Evolutionary conservation across 2,888 invertebrate species (phyloP), one percentile per base, ranked within the genome.

Genomic region (Heliconius aoede): DNA sequence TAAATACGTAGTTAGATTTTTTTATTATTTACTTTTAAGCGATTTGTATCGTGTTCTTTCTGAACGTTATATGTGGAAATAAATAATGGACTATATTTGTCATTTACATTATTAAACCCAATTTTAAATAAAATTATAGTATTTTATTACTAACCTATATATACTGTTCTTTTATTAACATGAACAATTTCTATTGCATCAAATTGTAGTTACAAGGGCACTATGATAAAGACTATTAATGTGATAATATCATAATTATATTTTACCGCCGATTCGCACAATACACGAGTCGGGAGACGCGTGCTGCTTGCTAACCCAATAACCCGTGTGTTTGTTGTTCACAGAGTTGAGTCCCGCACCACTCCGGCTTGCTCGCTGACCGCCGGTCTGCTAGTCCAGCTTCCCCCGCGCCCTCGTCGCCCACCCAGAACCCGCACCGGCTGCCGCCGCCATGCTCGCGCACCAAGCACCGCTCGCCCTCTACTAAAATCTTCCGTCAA

Each of bases 271-370:
- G 60, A 60, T 26, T 60, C 4, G 24, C 11, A 15, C 26, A 60
- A 15, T 15, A 60, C 60, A 26, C 60, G 26, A 60, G 60, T 60
- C 60, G 13, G 26, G 15, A 26, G 15, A 2, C 24, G 26, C 60
- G 90, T 89, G 89, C 88, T 83, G 94, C 93, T 93, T 92, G 89
- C 90, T 94, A 94, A 94, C 93, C 94, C 93, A 93, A 92, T 90
- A 93, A 94, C 93, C 90, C 88, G 90, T 94, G 93, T 94, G 93
- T 94, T 95, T 94, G 92, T 95, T 95, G 94, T 95, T 94, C 94
- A 92, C 95, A 95, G 94, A 95, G 91, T 94, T 94, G 93, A 92
- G 92, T 90, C 93, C 94, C 91, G 91, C 94, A 93, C 89, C 91
- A 90, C 92, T 91, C 91, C 94, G 93, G 93, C 93, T 94, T 93